Evolutionary conservation across 2,888 invertebrate species (phyloP).

Genomic region (Acleris cristana): DNA sequence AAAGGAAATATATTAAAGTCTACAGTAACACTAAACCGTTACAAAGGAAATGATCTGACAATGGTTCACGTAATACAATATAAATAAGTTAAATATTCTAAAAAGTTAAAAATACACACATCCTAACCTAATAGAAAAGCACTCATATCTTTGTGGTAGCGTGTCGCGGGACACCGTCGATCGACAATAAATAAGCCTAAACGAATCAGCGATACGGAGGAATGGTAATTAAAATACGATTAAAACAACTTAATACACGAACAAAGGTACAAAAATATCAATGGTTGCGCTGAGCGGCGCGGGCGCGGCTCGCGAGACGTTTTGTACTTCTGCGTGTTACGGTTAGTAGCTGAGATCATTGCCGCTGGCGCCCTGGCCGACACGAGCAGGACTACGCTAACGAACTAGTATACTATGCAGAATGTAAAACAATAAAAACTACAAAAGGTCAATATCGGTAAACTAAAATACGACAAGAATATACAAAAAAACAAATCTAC

Average conservation of each 20-base stretch:
- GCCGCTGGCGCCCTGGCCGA: conserved; percentile 72
- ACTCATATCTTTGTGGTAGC: conserved; percentile 71
- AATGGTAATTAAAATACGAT: conserved; percentile 73
- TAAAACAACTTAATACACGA: conserved; percentile 71
- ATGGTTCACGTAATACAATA: conserved; percentile 81
- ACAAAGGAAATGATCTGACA: conserved; percentile 81
- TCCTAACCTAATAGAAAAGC: conserved; percentile 82
- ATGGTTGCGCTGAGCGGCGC: conserved; percentile 53
- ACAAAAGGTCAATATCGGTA: conserved; percentile 58
- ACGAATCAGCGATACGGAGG: conserved; percentile 69
- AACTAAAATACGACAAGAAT: conserved; percentile 72
- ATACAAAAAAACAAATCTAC: conserved; percentile 74
- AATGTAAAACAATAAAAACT: conserved; percentile 65
- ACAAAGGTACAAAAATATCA: conserved; percentile 80
- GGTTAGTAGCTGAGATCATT: conserved; percentile 84
- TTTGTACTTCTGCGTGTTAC: conserved; percentile 78
- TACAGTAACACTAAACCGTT: conserved; percentile 81
- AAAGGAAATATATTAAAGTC: conserved; percentile 82
- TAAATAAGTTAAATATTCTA: conserved; percentile 84
- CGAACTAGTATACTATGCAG: conserved; percentile 66
- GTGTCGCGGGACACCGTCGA: conserved; percentile 47
- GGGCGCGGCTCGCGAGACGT: conserved; percentile 51
- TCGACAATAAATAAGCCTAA: conserved; percentile 64
- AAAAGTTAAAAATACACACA: conserved; percentile 83
- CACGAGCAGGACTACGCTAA: conserved; percentile 73